Evolutionary conservation across 2,797 vertebrate genomes (phyloP).

Genomic region (Eleutherodactylus coqui): DNA sequence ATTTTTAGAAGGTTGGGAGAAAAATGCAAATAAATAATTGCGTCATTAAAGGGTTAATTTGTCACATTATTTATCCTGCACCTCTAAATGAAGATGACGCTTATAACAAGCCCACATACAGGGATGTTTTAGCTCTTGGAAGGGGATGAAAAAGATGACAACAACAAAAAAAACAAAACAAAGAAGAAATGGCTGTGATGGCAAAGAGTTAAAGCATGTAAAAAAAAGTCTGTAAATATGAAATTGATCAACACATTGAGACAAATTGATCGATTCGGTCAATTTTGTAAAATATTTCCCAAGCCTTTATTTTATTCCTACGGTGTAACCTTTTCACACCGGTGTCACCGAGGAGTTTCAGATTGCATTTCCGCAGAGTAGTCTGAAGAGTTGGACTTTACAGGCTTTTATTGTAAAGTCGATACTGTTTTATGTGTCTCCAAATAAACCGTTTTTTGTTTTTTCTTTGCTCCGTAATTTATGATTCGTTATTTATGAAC

Average conservation of each 20-base stretch:
- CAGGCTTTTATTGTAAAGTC: neutral
- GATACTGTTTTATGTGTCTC: neutral
- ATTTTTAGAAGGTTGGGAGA: too few species aligned
- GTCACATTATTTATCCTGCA: too few species aligned
- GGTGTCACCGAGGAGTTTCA: neutral
- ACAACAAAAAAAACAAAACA: too few species aligned
- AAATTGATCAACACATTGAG: neutral
- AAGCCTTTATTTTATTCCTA: neutral
- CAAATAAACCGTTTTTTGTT: neutral
- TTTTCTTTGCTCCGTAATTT: constrained; percentile 9
- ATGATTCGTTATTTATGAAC: neutral
- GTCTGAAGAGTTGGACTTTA: neutral
- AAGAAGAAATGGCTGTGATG: too few species aligned
- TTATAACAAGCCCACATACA: too few species aligned
- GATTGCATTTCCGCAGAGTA: neutral
- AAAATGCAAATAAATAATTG: too few species aligned
- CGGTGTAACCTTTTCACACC: neutral
- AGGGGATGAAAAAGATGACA: too few species aligned
- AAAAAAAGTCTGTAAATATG: too few species aligned
- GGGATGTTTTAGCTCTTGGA: too few species aligned
- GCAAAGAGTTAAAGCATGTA: too few species aligned
- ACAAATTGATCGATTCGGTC: neutral
- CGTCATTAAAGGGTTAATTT: too few species aligned
- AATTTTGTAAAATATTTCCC: neutral
- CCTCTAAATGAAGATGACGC: too few species aligned